Percentiles rank a stretch among this genome's conserved stretches.
Conservation (phyloP, 2,113 vertebrate species). For the Lycaon pictus region DNA sequence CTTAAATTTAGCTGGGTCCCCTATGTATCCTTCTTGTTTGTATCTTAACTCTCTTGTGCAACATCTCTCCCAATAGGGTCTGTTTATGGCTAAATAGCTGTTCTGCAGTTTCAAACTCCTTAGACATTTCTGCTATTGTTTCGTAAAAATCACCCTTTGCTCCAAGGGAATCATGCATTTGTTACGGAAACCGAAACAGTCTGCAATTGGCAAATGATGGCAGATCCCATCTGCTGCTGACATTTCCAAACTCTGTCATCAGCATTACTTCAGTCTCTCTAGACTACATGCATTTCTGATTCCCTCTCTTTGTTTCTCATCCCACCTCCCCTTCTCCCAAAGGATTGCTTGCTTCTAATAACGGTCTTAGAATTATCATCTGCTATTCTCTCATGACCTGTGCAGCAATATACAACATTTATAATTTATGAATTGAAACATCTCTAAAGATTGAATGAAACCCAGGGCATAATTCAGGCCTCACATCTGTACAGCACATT, state of each 20-base stretch:
- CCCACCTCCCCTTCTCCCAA: constrained; percentile 20
- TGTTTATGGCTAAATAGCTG: background rate
- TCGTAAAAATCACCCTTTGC: constrained; percentile 50
- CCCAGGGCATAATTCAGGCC: background rate
- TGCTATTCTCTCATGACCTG: constrained; percentile 29
- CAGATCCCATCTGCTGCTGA: constrained; percentile 44
- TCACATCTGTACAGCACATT: background rate
- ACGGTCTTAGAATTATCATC: constrained; percentile 47
- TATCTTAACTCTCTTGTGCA: background rate
- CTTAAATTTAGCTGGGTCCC: background rate
- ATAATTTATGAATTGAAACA: constrained; percentile 61
- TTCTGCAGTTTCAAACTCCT: background rate
- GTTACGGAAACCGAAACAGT: constrained; percentile 8
- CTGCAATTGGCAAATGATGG: constrained; percentile 30
- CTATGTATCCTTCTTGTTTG: background rate
- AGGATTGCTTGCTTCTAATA: constrained; percentile 55
- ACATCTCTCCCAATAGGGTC: background rate
- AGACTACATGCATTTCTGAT: constrained; percentile 45
- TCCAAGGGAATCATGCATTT: constrained; percentile 43
- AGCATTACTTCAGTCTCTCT: constrained; percentile 19
- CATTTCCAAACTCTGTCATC: constrained; percentile 54
- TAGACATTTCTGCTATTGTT: constrained; percentile 21
- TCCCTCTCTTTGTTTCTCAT: constrained; percentile 26
- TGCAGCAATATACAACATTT: constrained; percentile 44
- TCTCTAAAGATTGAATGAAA: constrained; percentile 45